Conservation (phyloP, 1,140 invertebrate genomes). For the Stenopsyche tienmushanensis region DNA sequence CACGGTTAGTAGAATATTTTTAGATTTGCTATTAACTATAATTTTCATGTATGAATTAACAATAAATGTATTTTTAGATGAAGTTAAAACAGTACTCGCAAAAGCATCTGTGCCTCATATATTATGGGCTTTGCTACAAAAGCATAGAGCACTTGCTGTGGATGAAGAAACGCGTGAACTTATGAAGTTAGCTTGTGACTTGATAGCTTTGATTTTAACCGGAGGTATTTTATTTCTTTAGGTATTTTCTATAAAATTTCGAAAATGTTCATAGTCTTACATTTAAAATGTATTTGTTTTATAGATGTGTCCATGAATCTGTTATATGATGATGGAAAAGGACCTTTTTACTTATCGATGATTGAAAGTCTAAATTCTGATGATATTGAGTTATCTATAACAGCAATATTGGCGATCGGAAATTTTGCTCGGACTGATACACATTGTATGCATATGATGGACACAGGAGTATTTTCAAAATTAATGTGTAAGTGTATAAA, state of each 20-base stretch:
- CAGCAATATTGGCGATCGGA: slow-evolving; percentile 80
- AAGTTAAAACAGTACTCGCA: slow-evolving; percentile 73
- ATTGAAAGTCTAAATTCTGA: slow-evolving; percentile 74
- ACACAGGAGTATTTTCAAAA: slow-evolving; percentile 73
- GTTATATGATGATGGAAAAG: slow-evolving; percentile 70
- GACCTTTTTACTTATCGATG: slow-evolving; percentile 69
- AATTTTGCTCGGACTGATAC: slow-evolving; percentile 87
- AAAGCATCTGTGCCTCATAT: slow-evolving; percentile 73
- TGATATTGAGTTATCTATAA: slow-evolving; percentile 74
- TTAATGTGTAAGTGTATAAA: slow-evolving; percentile 59
- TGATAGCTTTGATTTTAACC: slow-evolving; percentile 79
- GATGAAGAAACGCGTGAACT: slow-evolving; percentile 70
- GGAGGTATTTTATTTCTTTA: slow-evolving; percentile 63
- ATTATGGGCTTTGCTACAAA: slow-evolving; percentile 72
- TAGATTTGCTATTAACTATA: background rate
- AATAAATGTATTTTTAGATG: slow-evolving; percentile 68
- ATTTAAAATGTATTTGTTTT: slow-evolving; percentile 27
- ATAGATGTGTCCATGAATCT: slow-evolving; percentile 85
- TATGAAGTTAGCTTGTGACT: slow-evolving; percentile 81
- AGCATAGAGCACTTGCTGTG: slow-evolving; percentile 62
- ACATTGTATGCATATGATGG: slow-evolving; percentile 81
- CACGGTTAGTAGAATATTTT: slow-evolving; percentile 57
- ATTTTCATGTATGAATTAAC: background rate
- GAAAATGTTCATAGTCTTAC: background rate
- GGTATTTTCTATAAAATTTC: background rate